These are phyloP conservation scores for Emydoidea blandingii DNA, from an alignment of 2,797 vertebrate genomes.

Conservation along the genomic window DNA sequence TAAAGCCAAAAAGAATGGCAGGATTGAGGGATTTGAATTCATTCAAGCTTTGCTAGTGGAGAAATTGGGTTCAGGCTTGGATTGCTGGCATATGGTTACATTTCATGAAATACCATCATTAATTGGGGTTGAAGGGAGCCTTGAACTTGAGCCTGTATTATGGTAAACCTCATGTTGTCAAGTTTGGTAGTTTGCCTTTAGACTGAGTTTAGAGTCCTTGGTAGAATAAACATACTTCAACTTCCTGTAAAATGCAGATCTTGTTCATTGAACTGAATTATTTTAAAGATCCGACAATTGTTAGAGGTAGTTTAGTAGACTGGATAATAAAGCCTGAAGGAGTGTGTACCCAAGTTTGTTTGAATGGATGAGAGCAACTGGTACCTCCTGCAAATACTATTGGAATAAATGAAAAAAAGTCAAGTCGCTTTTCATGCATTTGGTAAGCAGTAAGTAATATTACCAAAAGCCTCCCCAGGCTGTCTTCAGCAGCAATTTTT, in stretches of 20 bases:
- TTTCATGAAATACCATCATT: not conserved
- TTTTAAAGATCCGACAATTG: conserved; percentile 6
- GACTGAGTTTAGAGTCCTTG: not conserved
- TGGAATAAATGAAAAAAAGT: not conserved
- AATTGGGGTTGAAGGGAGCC: not conserved
- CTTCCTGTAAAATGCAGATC: not conserved
- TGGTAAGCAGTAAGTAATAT: conserved; percentile 68
- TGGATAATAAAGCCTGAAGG: conserved; percentile 18
- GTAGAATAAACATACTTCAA: conserved; percentile 16
- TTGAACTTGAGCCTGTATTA: not conserved
- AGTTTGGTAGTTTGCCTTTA: not conserved
- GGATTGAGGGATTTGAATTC: not conserved
- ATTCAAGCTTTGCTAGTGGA: not conserved
- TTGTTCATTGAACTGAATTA: not conserved
- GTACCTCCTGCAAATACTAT: conserved; percentile 40
- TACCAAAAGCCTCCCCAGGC: conserved; percentile 55
- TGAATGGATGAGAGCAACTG: conserved; percentile 56
- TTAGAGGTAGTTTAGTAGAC: not conserved
- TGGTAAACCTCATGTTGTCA: not conserved
- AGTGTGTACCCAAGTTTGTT: conserved; percentile 18
- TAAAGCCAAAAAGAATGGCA: conserved; percentile 2
- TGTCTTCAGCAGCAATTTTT: conserved; percentile 59
- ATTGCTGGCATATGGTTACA: not conserved
- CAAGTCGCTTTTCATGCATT: conserved; percentile 32
- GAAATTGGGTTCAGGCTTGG: not conserved